Percentiles rank a stretch among this genome's conserved stretches.
These are phyloP conservation scores for Typhlomys cinereus DNA, from an alignment of 2,113 vertebrate species.

Conservation along the genomic window DNA sequence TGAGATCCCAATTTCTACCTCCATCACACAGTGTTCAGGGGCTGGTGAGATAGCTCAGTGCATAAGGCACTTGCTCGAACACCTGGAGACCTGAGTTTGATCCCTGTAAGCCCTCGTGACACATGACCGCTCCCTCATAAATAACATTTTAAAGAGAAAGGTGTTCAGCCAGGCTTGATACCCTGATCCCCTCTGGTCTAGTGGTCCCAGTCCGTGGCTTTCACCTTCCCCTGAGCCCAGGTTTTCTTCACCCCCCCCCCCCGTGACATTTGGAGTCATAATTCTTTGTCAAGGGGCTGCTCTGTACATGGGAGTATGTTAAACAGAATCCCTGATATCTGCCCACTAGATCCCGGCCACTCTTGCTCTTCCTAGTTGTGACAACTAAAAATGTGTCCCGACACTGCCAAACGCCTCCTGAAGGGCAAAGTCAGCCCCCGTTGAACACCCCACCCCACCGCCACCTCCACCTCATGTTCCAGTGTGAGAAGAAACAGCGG, in stretches of 20 bases:
- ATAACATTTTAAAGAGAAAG: no score
- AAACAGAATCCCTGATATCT: not conserved
- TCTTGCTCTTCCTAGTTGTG: not conserved
- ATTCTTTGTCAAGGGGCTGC: not conserved
- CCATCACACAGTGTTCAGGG: no score
- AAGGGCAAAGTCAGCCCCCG: not conserved
- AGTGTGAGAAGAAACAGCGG: not conserved
- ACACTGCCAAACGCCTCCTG: not conserved
- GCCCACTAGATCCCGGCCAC: not conserved
- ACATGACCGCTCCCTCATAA: no score
- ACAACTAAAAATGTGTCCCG: not conserved
- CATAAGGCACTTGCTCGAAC: no score
- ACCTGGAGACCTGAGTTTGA: no score
- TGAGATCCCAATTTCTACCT: no score
- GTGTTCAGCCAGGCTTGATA: no score
- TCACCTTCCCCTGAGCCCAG: not conserved
- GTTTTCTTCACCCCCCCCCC: not conserved
- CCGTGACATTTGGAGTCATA: not conserved
- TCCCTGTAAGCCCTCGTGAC: no score
- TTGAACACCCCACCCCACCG: no score
- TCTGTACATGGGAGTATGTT: rapidly evolving
- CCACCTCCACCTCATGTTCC: no score
- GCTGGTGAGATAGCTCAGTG: no score
- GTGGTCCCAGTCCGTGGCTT: not conserved
- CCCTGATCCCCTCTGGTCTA: not conserved